Base-by-base conservation (phyloP, 1,140 invertebrate genomes). In the Procambarus virginalis region DNA sequence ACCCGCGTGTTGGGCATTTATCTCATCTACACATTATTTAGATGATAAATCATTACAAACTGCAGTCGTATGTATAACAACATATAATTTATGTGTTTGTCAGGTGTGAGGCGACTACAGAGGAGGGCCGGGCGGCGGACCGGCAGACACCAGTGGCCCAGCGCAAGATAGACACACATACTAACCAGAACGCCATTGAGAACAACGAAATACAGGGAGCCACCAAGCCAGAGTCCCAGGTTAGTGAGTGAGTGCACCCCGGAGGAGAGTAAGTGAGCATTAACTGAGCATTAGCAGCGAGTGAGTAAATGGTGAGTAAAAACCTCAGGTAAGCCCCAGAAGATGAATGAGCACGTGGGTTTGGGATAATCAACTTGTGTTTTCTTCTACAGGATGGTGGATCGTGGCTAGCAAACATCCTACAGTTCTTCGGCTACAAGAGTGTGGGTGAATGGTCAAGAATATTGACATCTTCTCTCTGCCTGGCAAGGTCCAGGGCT, bases 351-450 rank as follows among this genome's bases (percentile, higher is more conserved):
- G 64, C 20, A 68, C 64, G 64, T 68, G 64, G 1, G 1, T 58
- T 8, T 9, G 0, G 55, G 22, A 20, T 73, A 14, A 83, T 49
- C 46, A 70, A 48, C 4, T 14, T 17, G 17, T 17, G 68, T 64
- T 60, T 17, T 17, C 58, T 64, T 8, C 12, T 70, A 3, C 81
- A 83, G 46, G 68, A 78, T n/a, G 60, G 20, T 46, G 48, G 77
- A 78, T 87, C 90, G 2, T 91, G 90, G 90, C 0, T 87, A 46
- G 64, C 82, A 6, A 83, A n/a, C 22, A 49, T 82, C 51, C 84
- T 91, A 2, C 60, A n/a, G 49, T 87, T 87, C 84, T 91, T 91
- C 79, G 90, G 90, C 17, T 91, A 91, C 90, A 88, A 88, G 17
- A 87, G 80, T 70, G 51, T 91, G 22, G 90, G 79, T 2, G 84